A percentile compares a stretch with the other conserved stretches of the same genome.
Conservation (phyloP, 2,113 vertebrate genomes). For the Jaculus jaculus region DNA sequence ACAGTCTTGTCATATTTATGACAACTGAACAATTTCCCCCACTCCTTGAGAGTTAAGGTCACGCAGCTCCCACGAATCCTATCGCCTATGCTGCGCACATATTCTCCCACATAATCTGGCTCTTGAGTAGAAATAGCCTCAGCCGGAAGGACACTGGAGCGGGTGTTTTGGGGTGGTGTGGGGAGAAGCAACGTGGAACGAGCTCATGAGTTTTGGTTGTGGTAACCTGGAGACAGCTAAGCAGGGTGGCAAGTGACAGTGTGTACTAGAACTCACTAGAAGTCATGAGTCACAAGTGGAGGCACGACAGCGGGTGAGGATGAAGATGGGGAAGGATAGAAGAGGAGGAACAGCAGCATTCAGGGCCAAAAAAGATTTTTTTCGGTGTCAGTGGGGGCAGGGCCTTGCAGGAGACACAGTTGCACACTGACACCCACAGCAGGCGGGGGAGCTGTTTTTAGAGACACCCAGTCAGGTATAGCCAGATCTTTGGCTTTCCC, state of each 20-base stretch:
- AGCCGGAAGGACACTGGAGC: not conserved
- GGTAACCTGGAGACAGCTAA: not conserved
- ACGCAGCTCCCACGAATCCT: fast-evolving
- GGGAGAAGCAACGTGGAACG: fast-evolving
- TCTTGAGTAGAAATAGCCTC: not conserved
- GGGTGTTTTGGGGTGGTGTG: not conserved
- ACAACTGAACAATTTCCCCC: not conserved
- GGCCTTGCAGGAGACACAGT: too few relatives aligned
- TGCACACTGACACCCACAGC: not conserved
- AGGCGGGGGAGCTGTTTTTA: not conserved
- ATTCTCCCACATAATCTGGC: not conserved
- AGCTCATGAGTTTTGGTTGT: not conserved
- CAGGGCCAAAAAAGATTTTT: not conserved
- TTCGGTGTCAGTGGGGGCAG: too few relatives aligned
- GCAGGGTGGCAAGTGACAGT: not conserved
- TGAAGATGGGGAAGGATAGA: not conserved
- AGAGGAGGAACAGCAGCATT: not conserved
- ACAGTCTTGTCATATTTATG: not conserved
- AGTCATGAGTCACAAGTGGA: not conserved
- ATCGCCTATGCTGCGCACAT: not conserved
- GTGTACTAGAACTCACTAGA: not conserved
- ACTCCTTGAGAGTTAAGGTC: not conserved
- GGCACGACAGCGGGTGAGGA: not conserved
- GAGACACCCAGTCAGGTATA: not conserved
- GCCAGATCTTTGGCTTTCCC: not conserved